Conservation (phyloP, 2,113 vertebrate genomes). For the Camelus bactrianus region DNA sequence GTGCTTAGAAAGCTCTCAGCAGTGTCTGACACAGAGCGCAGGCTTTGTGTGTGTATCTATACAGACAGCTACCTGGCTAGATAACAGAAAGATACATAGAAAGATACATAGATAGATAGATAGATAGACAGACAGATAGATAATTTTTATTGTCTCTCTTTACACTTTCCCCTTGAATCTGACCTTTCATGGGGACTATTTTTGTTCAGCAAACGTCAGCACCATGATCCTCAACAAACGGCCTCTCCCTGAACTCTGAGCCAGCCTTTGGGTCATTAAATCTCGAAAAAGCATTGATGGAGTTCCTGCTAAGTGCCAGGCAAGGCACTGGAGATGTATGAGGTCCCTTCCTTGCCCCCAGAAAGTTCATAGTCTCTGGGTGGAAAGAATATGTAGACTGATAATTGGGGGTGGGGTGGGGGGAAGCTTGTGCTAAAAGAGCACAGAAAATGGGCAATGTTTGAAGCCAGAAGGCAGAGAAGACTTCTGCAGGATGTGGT, state of each 20-base stretch:
- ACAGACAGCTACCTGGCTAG: too few species aligned
- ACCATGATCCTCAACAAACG: slow-evolving; percentile 1
- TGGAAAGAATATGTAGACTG: not conserved
- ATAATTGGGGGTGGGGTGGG: not conserved
- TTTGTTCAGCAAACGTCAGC: slow-evolving; percentile 51
- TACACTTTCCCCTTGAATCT: not conserved
- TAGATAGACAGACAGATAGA: not conserved
- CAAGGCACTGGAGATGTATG: not conserved
- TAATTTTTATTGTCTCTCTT: not conserved
- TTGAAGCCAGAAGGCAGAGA: not conserved
- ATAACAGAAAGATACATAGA: not conserved
- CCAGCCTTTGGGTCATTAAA: not conserved
- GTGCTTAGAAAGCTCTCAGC: not conserved
- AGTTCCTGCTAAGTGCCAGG: not conserved
- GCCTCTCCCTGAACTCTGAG: slow-evolving; percentile 26
- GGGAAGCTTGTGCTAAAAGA: not conserved
- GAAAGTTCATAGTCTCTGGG: not conserved
- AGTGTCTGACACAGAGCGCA: too few species aligned
- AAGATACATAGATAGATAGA: not conserved
- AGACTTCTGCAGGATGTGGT: rapidly evolving
- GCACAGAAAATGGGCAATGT: not conserved
- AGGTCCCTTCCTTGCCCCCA: not conserved
- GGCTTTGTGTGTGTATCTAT: rapidly evolving
- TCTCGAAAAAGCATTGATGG: not conserved
- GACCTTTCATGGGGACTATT: slow-evolving; percentile 48